Evolutionary conservation across 1,140 invertebrate species (phyloP).

Genomic region (Stegodyphus dumicola): DNA sequence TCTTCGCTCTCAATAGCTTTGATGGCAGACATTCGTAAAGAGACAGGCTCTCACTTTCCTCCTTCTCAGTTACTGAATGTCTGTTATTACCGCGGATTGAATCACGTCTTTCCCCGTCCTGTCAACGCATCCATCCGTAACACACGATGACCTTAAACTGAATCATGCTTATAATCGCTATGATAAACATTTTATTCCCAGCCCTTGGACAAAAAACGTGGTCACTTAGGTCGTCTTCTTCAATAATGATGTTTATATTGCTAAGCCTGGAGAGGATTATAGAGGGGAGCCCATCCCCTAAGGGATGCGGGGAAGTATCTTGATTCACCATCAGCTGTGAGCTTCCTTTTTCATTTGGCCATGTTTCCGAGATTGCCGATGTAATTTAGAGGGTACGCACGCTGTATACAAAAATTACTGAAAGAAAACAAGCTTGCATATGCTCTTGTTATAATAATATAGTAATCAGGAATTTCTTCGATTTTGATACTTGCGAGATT

Average conservation of each 20-base stretch:
- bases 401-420: no score
- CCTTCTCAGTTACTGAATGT: no score
- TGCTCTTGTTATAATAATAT: no score
- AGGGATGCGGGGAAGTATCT: constrained; percentile 33
- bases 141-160: constrained; percentile 41
- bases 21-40: no score
- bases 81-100: no score
- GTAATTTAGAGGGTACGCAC: no score
- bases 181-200: constrained; percentile 49
- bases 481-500: no score
- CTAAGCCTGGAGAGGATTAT: constrained; percentile 46
- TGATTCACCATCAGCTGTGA: constrained; percentile 36
- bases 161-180: constrained; percentile 42
- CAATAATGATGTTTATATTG: constrained; percentile 58
- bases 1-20: no score
- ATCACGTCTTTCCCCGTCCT: neutral
- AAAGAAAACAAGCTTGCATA: no score
- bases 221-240: constrained; percentile 25
- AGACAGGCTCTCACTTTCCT: neutral
- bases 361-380: no score
- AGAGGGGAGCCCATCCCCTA: constrained; percentile 20
- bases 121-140: constrained; percentile 8
- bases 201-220: constrained; percentile 12
- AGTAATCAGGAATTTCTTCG: no score
- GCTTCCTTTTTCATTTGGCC: no score